These are phyloP conservation scores for Isurus oxyrinchus DNA, from an alignment of 2,113 vertebrate genomes.

Conservation along the genomic window DNA sequence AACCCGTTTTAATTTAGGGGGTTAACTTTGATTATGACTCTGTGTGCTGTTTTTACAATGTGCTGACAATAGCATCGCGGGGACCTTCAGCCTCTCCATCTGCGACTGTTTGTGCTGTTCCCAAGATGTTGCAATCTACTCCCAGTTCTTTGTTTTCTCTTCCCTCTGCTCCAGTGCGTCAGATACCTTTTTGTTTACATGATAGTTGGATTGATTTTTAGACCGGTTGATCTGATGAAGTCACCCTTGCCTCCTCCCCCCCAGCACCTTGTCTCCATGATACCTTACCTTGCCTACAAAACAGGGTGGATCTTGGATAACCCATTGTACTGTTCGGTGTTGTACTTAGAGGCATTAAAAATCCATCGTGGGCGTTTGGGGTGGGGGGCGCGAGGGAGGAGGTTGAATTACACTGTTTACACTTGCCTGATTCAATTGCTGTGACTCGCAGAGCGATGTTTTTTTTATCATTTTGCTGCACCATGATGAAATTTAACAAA, in stretches of 20 bases:
- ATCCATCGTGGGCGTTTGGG: background rate
- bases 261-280: background rate
- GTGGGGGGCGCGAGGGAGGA: background rate
- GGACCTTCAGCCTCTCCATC: background rate
- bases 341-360: constrained; percentile 24
- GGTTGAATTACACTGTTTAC: constrained; percentile 32
- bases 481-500: background rate
- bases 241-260: background rate
- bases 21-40: background rate
- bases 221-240: constrained; percentile 3
- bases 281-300: background rate
- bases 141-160: background rate
- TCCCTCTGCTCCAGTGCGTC: background rate
- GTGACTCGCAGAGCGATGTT: background rate
- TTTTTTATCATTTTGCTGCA: background rate
- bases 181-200: constrained; percentile 14
- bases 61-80: background rate
- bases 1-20: background rate
- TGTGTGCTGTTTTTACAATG: background rate
- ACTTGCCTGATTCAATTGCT: constrained; percentile 34
- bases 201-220: background rate
- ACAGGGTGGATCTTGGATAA: background rate
- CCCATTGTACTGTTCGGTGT: background rate
- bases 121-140: background rate
- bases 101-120: background rate